Evolutionary conservation across 2,797 vertebrate species (phyloP).

Genomic region (Chelidonichthys spinosus): DNA sequence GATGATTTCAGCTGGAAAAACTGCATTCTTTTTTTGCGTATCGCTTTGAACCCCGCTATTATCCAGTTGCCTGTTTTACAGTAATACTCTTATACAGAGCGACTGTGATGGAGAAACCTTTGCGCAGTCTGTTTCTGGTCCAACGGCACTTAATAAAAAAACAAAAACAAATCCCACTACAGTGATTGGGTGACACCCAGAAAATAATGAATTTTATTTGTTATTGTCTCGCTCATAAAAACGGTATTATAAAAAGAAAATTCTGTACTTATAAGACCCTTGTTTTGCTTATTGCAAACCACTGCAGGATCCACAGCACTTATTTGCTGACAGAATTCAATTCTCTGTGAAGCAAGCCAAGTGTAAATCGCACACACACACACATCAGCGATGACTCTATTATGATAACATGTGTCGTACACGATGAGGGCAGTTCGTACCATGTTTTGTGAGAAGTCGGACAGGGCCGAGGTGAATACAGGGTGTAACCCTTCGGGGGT

Average conservation of each 20-base stretch:
- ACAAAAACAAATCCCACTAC: conserved; percentile 46
- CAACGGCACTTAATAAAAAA: conserved; percentile 49
- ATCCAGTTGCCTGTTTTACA: conserved; percentile 77
- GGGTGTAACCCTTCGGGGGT: conserved; percentile 66
- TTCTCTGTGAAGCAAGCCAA: conserved; percentile 4
- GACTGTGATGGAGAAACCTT: conserved; percentile 58
- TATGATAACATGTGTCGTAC: conserved; percentile 44
- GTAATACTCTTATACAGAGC: conserved; percentile 75
- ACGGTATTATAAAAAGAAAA: neutral
- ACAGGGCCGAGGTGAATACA: conserved; percentile 67
- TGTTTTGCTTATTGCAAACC: neutral
- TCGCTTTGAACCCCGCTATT: conserved; percentile 78
- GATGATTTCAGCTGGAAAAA: conserved; percentile 83
- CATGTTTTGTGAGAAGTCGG: conserved; percentile 52
- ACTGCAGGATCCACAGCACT: neutral
- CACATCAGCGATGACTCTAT: conserved; percentile 10
- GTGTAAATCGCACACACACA: neutral
- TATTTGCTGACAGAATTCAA: conserved; percentile 20
- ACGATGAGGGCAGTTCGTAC: conserved; percentile 44
- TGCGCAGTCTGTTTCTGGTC: conserved; percentile 46
- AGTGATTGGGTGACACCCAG: conserved; percentile 36
- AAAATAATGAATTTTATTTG: conserved; percentile 31
- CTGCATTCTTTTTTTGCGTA: conserved; percentile 76
- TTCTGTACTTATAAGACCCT: neutral
- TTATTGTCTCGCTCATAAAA: conserved; percentile 13